These are phyloP conservation scores for Sanderia malayensis DNA, from an alignment of 30 jellyfish, hydroid and myxozoan species.

Conservation along the genomic window DNA sequence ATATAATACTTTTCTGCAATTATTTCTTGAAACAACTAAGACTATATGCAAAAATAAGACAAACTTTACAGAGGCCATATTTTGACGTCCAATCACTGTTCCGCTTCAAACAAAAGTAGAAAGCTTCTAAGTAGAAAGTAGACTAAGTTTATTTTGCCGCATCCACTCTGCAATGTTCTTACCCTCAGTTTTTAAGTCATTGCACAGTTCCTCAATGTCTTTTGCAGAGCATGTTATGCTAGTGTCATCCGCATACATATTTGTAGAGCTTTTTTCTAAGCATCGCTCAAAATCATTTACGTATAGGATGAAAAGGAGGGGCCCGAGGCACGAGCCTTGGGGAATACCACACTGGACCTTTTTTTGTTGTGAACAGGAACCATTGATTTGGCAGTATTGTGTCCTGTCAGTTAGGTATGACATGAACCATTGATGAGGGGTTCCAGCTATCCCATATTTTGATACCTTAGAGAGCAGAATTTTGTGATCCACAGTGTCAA, in stretches of 20 bases:
- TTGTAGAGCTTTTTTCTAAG: background rate
- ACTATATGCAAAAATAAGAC: background rate
- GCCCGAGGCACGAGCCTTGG: too few species aligned
- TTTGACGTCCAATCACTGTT: too few species aligned
- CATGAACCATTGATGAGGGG: background rate
- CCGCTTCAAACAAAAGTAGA: too few species aligned
- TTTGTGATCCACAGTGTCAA: background rate
- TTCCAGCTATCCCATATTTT: background rate
- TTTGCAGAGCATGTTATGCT: background rate
- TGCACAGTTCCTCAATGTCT: background rate
- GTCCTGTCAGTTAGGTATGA: background rate
- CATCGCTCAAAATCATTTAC: background rate
- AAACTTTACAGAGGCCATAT: background rate
- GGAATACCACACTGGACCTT: too few species aligned
- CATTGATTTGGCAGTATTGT: constrained; percentile 17
- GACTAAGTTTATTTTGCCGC: background rate
- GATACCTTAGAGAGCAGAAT: background rate
- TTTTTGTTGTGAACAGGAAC: background rate
- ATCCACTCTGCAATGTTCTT: too few species aligned
- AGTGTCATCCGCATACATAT: background rate
- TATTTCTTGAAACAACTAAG: background rate
- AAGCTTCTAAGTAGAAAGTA: too few species aligned
- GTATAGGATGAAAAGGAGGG: background rate
- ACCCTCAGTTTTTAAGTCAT: too few species aligned
- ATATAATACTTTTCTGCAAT: background rate